phyloP scores from a whole-genome alignment of 2,888 invertebrate genomes.

The Serrognathus titanus region DNA sequence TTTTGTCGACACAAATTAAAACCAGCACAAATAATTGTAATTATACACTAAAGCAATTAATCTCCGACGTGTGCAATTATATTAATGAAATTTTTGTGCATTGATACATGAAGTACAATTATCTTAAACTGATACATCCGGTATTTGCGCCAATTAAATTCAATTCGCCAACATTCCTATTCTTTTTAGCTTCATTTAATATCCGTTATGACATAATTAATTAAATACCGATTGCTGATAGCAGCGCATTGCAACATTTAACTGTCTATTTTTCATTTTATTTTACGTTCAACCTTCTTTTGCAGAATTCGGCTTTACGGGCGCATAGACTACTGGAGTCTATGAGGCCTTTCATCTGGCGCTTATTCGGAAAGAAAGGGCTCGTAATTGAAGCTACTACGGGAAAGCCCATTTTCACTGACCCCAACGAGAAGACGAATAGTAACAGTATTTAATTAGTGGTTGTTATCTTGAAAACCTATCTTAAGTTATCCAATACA shows the following conservation, averaged over 20 bases:
- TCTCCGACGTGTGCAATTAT: too few relatives aligned
- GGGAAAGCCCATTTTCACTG: conserved; percentile 46
- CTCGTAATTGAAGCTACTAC: conserved; percentile 59
- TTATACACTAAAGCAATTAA: too few relatives aligned
- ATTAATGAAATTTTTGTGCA: too few relatives aligned
- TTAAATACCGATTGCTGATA: neutral
- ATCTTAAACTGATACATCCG: too few relatives aligned
- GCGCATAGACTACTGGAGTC: conserved; percentile 69
- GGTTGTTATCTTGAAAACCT: neutral
- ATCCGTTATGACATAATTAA: neutral
- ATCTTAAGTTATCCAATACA: too few relatives aligned
- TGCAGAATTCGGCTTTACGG: conserved; percentile 74
- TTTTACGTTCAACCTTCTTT: conserved; percentile 27
- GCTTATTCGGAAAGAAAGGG: conserved; percentile 71
- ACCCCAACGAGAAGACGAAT: conserved; percentile 18
- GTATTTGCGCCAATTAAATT: too few relatives aligned
- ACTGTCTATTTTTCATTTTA: too few relatives aligned
- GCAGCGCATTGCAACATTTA: too few relatives aligned
- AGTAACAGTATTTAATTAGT: neutral
- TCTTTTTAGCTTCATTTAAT: conserved; percentile 9
- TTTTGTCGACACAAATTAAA: too few relatives aligned
- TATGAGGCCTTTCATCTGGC: conserved; percentile 71
- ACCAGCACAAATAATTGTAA: too few relatives aligned
- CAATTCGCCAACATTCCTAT: neutral
- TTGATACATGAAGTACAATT: too few relatives aligned